A percentile compares a stretch with the other conserved stretches of the same genome.
Conservation (phyloP, 2,888 invertebrate genomes). For the Pheosia gnoma region DNA sequence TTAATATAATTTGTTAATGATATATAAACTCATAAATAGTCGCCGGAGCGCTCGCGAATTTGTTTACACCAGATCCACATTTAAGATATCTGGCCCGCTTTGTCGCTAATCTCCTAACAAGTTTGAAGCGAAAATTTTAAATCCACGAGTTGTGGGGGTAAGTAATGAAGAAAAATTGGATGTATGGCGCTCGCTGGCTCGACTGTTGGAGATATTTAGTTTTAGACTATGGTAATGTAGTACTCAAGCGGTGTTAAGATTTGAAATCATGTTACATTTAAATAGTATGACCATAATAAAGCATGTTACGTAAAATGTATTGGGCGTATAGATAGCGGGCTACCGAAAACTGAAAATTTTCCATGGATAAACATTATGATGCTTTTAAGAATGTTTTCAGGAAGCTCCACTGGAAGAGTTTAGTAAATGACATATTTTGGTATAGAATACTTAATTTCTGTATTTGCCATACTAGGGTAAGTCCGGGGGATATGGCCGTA, state of each 20-base stretch:
- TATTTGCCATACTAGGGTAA: too few relatives aligned
- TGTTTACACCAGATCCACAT: conserved; percentile 83
- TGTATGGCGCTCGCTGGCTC: conserved; percentile 26
- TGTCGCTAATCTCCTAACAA: conserved; percentile 83
- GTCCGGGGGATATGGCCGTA: too few relatives aligned
- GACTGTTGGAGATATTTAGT: conserved; percentile 23
- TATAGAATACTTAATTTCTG: too few relatives aligned
- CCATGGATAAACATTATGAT: too few relatives aligned
- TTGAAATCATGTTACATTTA: too few relatives aligned
- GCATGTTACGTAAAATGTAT: too few relatives aligned
- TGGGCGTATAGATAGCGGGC: too few relatives aligned
- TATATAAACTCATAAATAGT: conserved; percentile 84
- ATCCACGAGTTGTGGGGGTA: conserved; percentile 60
- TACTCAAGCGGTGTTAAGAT: not conserved
- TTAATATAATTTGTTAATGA: conserved; percentile 85
- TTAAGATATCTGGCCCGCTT: conserved; percentile 81
- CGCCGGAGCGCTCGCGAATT: conserved; percentile 75
- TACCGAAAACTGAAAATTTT: too few relatives aligned
- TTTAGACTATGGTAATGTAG: conserved; percentile 6
- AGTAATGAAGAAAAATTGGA: conserved; percentile 73
- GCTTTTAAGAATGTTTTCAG: too few relatives aligned
- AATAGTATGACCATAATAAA: too few relatives aligned
- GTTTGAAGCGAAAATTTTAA: conserved; percentile 81
- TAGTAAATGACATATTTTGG: too few relatives aligned
- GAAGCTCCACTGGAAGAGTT: too few relatives aligned